phyloP scores from a whole-genome alignment of 2,888 invertebrate species.

The Leucophenga montana region DNA sequence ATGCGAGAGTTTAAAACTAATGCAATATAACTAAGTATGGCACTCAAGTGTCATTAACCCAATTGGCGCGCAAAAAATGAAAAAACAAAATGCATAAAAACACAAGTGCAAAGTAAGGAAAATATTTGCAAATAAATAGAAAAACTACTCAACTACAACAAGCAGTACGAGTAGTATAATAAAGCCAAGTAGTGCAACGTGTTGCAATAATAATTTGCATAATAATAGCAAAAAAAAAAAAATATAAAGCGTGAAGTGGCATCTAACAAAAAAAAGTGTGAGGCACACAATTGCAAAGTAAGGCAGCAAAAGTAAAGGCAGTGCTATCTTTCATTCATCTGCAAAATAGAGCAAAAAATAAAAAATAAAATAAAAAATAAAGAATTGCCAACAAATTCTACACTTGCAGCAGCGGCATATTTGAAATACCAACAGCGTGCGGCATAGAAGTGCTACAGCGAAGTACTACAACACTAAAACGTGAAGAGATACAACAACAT shows the following conservation, averaged over 20 bases:
- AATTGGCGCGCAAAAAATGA: constrained; percentile 51
- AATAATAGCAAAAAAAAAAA: constrained; percentile 53
- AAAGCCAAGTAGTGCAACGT: constrained; percentile 53
- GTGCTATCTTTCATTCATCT: no score
- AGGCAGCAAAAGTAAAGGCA: no score
- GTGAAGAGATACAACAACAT: neutral
- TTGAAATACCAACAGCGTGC: no score
- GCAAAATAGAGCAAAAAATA: no score
- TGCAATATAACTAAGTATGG: neutral
- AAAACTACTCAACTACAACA: constrained; percentile 32
- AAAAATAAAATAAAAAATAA: no score
- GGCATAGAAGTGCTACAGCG: no score
- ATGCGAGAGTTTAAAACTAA: neutral
- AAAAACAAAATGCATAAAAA: constrained; percentile 31
- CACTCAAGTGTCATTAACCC: constrained; percentile 63
- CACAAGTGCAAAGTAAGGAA: constrained; percentile 28
- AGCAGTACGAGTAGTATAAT: neutral
- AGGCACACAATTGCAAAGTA: no score
- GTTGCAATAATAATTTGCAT: constrained; percentile 65
- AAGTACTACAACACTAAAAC: no score
- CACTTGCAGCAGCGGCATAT: no score
- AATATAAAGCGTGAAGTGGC: constrained; percentile 19
- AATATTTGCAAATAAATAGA: constrained; percentile 19
- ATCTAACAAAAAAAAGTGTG: constrained; percentile 5
- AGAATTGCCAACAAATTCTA: no score